phyloP scores from a whole-genome alignment of 2,797 vertebrate genomes.

The Epinephelus malabaricus region DNA sequence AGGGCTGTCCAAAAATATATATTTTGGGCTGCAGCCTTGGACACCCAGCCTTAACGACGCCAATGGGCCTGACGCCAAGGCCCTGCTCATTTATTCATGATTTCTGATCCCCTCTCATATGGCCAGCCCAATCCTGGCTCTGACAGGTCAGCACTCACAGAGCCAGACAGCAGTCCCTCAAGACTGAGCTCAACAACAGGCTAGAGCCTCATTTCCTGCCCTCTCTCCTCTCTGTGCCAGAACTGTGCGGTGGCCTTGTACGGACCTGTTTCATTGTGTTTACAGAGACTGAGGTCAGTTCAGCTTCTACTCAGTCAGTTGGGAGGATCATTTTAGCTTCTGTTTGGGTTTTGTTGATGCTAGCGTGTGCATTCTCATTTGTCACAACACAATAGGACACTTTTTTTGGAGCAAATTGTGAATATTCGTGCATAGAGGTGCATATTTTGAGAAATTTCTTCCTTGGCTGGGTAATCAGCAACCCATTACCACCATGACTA shows the following conservation, averaged over 20 bases:
- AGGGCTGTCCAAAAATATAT: too few species aligned
- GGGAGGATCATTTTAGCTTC: background rate
- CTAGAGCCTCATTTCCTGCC: conserved; percentile 29
- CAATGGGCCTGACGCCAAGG: conserved; percentile 3
- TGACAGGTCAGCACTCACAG: conserved; percentile 54
- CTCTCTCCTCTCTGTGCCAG: background rate
- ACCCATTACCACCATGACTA: too few species aligned
- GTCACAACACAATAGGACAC: background rate
- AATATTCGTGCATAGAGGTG: too few species aligned
- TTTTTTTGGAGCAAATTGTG: background rate
- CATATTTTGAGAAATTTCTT: too few species aligned
- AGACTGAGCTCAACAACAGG: conserved; percentile 19
- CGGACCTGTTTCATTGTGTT: background rate
- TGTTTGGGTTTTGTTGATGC: conserved; percentile 10
- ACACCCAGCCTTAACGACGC: too few species aligned
- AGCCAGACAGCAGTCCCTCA: conserved; percentile 40
- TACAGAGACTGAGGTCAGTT: conserved; percentile 1
- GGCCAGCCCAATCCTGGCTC: conserved; percentile 40
- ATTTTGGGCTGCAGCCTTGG: too few species aligned
- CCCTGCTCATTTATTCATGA: conserved; percentile 68
- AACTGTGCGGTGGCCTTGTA: background rate
- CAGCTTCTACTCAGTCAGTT: background rate
- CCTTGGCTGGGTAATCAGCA: too few species aligned
- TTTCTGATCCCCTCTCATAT: conserved; percentile 58
- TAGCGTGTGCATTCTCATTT: background rate